Conservation (phyloP, 2,888 invertebrate species). For the Philopedon plagiatum region DNA sequence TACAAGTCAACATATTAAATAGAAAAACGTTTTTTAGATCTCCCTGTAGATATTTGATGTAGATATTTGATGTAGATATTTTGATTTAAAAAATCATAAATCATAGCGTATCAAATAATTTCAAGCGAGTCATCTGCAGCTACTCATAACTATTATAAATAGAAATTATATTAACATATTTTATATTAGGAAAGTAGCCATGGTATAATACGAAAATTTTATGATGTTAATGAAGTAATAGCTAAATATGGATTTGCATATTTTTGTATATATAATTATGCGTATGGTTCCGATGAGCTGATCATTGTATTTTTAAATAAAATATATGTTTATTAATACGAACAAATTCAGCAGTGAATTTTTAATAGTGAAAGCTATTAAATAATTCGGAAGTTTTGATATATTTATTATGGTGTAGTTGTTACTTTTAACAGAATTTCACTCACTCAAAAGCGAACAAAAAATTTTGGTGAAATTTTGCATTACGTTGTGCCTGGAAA, state of each 20-base stretch:
- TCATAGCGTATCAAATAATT: no score
- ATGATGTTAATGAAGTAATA: not conserved
- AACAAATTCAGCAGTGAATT: not conserved
- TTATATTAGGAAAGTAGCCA: not conserved
- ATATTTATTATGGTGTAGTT: not conserved
- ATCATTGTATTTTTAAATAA: not conserved
- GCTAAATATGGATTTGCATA: not conserved
- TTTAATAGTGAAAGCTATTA: conserved; percentile 35
- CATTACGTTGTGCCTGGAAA: not conserved
- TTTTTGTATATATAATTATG: not conserved
- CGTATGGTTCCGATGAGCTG: not conserved
- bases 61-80: no score
- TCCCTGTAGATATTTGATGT: no score
- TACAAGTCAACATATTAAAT: no score
- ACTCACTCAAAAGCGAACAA: conserved; percentile 14
- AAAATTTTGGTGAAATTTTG: conserved; percentile 20
- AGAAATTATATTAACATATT: no score
- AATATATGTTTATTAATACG: not conserved
- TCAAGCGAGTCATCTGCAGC: no score
- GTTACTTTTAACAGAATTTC: conserved; percentile 10
- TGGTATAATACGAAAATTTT: not conserved
- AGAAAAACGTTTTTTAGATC: no score
- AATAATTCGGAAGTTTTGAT: conserved; percentile 3
- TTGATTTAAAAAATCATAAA: no score
- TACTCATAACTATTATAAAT: no score